Conservation (phyloP, 2,888 invertebrate genomes). For the Steromphala cineraria region DNA sequence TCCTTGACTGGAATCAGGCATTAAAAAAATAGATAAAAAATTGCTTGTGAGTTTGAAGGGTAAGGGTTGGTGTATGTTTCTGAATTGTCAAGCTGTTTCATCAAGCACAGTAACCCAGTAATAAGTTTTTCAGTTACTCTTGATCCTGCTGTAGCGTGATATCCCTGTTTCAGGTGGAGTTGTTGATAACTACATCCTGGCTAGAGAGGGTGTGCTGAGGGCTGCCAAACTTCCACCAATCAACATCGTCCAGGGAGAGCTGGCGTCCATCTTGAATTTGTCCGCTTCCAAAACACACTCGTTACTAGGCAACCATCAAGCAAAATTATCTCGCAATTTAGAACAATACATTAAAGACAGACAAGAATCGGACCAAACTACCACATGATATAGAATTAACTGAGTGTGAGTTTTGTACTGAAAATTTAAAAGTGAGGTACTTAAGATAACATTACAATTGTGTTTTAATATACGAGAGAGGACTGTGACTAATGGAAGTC, state of each 20-base stretch:
- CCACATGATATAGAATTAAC: neutral
- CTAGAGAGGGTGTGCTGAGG: slow-evolving; percentile 29
- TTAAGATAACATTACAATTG: too few relatives aligned
- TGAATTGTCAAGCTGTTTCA: too few relatives aligned
- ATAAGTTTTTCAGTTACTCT: too few relatives aligned
- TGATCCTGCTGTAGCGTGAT: too few relatives aligned
- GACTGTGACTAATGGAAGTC: too few relatives aligned
- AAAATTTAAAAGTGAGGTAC: too few relatives aligned
- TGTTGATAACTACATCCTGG: slow-evolving; percentile 41
- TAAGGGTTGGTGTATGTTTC: neutral
- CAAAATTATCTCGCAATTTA: slow-evolving; percentile 34
- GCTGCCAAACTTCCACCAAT: slow-evolving; percentile 35
- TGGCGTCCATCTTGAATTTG: slow-evolving; percentile 33
- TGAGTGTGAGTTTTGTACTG: too few relatives aligned
- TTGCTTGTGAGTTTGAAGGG: neutral
- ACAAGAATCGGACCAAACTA: neutral
- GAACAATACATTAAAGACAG: slow-evolving; percentile 39
- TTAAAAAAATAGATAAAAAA: too few relatives aligned
- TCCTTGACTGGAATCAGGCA: too few relatives aligned
- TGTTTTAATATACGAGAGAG: too few relatives aligned
- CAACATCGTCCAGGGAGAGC: slow-evolving; percentile 34
- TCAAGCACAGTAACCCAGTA: too few relatives aligned
- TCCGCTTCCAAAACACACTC: slow-evolving; percentile 35
- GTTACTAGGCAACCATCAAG: slow-evolving; percentile 37
- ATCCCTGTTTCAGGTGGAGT: slow-evolving; percentile 33